Conservation (phyloP, 2,888 invertebrate species). For the Suillia variegata region DNA sequence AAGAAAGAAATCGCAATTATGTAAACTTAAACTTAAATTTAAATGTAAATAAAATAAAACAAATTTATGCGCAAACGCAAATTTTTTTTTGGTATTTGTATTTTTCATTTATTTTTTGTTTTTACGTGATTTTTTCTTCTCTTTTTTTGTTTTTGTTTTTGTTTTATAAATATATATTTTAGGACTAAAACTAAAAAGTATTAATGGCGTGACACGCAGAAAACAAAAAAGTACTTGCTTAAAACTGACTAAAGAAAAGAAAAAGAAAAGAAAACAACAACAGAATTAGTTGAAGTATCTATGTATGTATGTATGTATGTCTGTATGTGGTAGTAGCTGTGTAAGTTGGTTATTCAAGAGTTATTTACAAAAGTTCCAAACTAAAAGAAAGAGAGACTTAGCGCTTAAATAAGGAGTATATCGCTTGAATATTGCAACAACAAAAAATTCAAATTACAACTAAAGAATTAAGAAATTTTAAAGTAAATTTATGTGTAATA, state of each 20-base stretch:
- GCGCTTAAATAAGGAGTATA: no score
- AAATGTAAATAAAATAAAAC: conserved; percentile 18
- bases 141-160: conserved; percentile 24
- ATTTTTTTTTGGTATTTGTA: background rate
- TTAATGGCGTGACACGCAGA: conserved; percentile 8
- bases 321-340: no score
- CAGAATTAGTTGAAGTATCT: background rate
- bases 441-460: background rate
- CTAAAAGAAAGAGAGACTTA: no score
- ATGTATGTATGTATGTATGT: no score
- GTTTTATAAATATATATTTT: background rate
- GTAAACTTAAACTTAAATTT: conserved; percentile 8
- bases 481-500: conserved; percentile 25
- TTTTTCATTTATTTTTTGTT: conserved; percentile 25
- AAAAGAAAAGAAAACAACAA: background rate
- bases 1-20: background rate
- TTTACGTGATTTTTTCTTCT: conserved; percentile 12
- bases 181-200: conserved; percentile 5
- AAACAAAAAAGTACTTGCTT: background rate
- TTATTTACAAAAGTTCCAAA: no score
- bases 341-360: no score
- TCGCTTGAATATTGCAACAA: no score
- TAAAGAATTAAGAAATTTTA: background rate
- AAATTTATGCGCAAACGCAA: conserved; percentile 18
- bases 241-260: conserved; percentile 3